A percentile compares a stretch with the other conserved stretches of the same genome.
These are phyloP conservation scores for Paguma larvata DNA, from an alignment of 2,797 vertebrate genomes.

Conservation along the genomic window DNA sequence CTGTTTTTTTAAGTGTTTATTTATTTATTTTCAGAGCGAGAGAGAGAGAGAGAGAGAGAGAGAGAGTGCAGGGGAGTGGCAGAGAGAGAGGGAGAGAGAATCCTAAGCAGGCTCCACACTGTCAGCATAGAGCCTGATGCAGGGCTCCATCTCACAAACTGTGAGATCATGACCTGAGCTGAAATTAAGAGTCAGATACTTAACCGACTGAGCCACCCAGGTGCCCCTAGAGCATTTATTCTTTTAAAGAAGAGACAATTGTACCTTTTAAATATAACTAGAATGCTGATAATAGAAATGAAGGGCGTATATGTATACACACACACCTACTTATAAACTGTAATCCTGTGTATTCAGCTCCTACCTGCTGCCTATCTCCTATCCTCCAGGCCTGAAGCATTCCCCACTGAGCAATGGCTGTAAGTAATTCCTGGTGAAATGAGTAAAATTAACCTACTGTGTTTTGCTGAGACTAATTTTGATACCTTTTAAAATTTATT, in stretches of 20 bases:
- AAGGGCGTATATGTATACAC: neutral
- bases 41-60: too few relatives aligned
- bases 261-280: neutral
- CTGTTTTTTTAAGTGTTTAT: neutral
- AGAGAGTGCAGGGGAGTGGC: too few relatives aligned
- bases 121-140: too few relatives aligned
- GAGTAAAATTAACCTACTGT: neutral
- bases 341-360: neutral
- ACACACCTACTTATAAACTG: neutral
- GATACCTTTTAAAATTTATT: neutral
- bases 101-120: too few relatives aligned
- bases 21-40: too few relatives aligned
- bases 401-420: neutral
- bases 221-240: neutral
- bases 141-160: too few relatives aligned
- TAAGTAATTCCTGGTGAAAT: neutral
- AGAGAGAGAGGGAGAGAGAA: too few relatives aligned
- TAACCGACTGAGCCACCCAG: too few relatives aligned
- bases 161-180: too few relatives aligned
- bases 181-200: too few relatives aligned
- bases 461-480: neutral
- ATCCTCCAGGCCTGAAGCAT: neutral
- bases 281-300: neutral
- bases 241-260: constrained; percentile 33
- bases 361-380: neutral